Percentiles rank a stretch among this genome's conserved stretches.
These are phyloP conservation scores for Aurelia aurita complex sp. Pacific DNA, from an alignment of 30 jellyfish, hydroid and myxozoan genomes.

Conservation along the genomic window DNA sequence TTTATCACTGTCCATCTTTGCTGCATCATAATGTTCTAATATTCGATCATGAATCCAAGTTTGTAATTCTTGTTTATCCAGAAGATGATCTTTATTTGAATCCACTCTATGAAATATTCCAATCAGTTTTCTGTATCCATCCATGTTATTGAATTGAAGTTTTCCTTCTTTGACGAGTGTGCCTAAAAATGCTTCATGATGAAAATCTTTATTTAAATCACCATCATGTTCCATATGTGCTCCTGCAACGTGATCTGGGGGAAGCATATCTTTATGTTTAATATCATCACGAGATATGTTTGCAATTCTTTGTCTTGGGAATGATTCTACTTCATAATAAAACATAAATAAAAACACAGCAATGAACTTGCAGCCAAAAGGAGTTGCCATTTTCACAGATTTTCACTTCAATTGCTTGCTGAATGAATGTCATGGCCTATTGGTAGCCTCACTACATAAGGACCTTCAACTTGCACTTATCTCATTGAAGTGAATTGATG, in stretches of 20 bases:
- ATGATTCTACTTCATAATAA: background rate
- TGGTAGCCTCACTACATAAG: background rate
- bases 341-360: background rate
- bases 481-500: too few relatives aligned
- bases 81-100: constrained; percentile 58
- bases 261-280: constrained; percentile 74
- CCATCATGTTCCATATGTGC: constrained; percentile 95
- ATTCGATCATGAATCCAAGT: constrained; percentile 90
- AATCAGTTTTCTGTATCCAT: constrained; percentile 80
- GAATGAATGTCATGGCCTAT: background rate
- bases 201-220: constrained; percentile 81
- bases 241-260: constrained; percentile 92
- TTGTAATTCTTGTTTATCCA: constrained; percentile 72
- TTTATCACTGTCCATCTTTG: constrained; percentile 72
- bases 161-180: constrained; percentile 84
- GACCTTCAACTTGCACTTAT: too few relatives aligned
- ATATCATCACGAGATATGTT: constrained; percentile 75
- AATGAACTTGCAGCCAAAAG: too few relatives aligned
- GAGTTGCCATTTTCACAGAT: too few relatives aligned
- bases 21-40: constrained; percentile 79
- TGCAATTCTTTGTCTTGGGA: constrained; percentile 49
- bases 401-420: too few relatives aligned
- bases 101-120: constrained; percentile 80
- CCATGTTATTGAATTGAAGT: constrained; percentile 68
- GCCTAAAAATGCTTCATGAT: constrained; percentile 89